Conservation (phyloP, 2,888 invertebrate genomes). For the Noctua fimbriata region DNA sequence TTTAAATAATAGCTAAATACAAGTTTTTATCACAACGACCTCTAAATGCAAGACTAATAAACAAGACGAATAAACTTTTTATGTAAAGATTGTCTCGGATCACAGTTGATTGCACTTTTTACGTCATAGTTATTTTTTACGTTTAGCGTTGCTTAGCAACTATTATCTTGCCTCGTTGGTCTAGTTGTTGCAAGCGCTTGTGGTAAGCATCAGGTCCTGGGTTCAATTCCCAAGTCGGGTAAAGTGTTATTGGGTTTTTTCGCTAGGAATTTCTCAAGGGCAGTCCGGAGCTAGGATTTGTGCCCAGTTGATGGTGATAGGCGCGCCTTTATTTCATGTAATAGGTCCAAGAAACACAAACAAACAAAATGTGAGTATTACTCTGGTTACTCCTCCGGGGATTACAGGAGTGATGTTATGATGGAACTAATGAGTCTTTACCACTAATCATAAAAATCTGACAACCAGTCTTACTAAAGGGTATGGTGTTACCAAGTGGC, state of each 20-base stretch:
- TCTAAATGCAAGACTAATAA: constrained; percentile 11
- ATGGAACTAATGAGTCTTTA: no score
- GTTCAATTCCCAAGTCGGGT: neutral
- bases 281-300: neutral
- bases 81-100: neutral
- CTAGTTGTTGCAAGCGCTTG: neutral
- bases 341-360: no score
- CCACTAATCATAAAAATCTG: no score
- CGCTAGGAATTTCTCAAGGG: neutral
- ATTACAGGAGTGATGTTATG: no score
- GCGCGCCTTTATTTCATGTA: no score
- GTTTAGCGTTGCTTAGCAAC: no score
- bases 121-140: neutral
- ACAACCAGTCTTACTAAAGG: no score
- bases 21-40: constrained; percentile 6
- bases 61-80: constrained; percentile 24
- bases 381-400: no score
- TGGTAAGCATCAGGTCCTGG: no score
- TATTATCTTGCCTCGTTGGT: neutral
- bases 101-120: constrained; percentile 9
- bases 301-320: no score
- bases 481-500: no score
- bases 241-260: neutral
- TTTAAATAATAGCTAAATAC: neutral
- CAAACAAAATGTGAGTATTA: no score